These are phyloP conservation scores for Platysteira castanea DNA, from an alignment of 2,113 vertebrate genomes.

Conservation along the genomic window DNA sequence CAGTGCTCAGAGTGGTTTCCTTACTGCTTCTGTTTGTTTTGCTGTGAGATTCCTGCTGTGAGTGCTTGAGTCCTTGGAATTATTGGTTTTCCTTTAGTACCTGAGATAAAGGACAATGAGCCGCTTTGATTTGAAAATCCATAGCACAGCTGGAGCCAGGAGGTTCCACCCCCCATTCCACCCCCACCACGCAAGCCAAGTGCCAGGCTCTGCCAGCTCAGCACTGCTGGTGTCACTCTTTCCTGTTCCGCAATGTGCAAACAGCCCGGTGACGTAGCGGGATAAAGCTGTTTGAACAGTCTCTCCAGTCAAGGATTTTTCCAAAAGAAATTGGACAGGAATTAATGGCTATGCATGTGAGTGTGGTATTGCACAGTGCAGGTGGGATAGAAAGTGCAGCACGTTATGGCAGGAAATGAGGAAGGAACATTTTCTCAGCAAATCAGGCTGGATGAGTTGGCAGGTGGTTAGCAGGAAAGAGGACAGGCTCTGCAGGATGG, in stretches of 20 bases:
- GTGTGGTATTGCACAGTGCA: accelerated
- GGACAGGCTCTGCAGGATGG: not conserved
- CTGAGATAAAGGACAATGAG: not conserved
- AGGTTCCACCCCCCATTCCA: slow-evolving; percentile 3
- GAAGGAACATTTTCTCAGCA: not conserved
- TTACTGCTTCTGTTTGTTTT: not conserved
- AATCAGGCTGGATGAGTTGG: not conserved
- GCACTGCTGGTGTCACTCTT: not conserved
- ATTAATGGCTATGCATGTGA: not conserved
- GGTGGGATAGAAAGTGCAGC: not conserved
- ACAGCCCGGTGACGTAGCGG: not conserved
- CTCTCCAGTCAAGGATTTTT: slow-evolving; percentile 1
- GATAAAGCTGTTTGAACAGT: not conserved
- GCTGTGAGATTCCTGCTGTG: not conserved
- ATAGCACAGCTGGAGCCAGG: not conserved
- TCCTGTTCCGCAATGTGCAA: slow-evolving; percentile 10
- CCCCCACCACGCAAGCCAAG: not conserved
- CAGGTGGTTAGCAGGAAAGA: not conserved
- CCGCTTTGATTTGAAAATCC: not conserved
- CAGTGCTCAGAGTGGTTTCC: not conserved
- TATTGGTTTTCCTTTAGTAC: not conserved
- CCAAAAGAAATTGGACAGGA: not conserved
- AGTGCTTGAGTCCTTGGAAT: not conserved
- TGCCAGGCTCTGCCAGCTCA: not conserved
- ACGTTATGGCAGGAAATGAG: not conserved